Evolutionary conservation across 2,113 vertebrate genomes (phyloP).

Genomic region (Shinisaurus crocodilurus): DNA sequence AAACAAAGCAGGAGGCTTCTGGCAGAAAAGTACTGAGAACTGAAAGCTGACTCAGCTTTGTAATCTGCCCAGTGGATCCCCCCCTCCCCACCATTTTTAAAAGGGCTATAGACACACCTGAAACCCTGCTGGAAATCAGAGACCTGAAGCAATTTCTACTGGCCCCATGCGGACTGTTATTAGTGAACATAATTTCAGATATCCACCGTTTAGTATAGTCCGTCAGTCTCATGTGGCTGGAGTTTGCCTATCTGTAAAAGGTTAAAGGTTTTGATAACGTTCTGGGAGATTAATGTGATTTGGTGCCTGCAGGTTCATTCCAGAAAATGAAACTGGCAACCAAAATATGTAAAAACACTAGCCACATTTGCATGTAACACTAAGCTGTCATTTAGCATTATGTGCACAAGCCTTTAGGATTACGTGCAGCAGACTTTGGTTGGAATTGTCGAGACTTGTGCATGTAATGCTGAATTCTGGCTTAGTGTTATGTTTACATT

Average conservation of each 20-base stretch:
- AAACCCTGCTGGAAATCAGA: neutral
- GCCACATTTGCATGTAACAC: neutral
- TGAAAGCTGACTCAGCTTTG: neutral
- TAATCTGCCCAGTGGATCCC: neutral
- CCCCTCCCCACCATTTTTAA: neutral
- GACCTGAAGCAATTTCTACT: neutral
- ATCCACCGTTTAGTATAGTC: no score
- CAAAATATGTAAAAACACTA: neutral
- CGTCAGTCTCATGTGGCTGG: neutral
- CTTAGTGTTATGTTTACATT: neutral
- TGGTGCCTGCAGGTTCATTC: neutral
- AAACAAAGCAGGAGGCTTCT: neutral
- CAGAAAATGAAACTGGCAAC: neutral
- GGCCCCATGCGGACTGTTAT: no score
- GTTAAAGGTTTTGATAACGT: neutral
- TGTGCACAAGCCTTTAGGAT: neutral
- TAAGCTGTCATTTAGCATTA: neutral
- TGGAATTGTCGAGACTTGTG: neutral
- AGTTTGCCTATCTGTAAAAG: neutral
- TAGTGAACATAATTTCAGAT: neutral
- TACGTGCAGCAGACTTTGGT: neutral
- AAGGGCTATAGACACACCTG: neutral
- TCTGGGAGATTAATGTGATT: neutral
- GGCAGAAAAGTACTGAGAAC: neutral
- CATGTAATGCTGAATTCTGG: neutral